phyloP scores from a whole-genome alignment of 2,113 vertebrate genomes.

The Mormyrus lacerda region DNA sequence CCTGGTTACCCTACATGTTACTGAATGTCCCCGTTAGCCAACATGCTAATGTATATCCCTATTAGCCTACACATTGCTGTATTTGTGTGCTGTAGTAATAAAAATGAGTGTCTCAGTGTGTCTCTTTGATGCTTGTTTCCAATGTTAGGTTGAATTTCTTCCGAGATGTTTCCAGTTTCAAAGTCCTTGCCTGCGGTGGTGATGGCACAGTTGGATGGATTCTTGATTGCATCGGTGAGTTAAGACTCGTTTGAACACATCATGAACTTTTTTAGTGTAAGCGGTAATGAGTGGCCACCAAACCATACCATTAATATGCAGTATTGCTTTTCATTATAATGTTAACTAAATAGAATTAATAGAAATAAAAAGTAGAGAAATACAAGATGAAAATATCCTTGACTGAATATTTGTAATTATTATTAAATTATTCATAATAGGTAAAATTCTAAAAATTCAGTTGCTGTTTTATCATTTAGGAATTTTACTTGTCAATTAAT shows the following conservation, averaged over 20 bases:
- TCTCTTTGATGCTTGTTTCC: slow-evolving; percentile 16
- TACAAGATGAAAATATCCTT: background rate
- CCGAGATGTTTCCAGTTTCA: slow-evolving; percentile 81
- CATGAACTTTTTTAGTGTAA: background rate
- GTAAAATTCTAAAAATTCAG: background rate
- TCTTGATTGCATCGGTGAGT: slow-evolving; percentile 88
- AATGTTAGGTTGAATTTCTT: slow-evolving; percentile 86
- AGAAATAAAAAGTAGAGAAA: background rate
- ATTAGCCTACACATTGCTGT: background rate
- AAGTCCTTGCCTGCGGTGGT: slow-evolving; percentile 86
- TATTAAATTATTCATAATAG: background rate
- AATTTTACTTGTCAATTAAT: background rate
- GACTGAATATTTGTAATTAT: background rate
- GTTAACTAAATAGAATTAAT: background rate
- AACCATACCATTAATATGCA: background rate
- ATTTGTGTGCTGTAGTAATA: background rate
- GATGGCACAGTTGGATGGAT: slow-evolving; percentile 95
- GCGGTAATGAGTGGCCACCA: background rate
- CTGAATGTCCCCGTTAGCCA: background rate
- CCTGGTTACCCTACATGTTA: background rate
- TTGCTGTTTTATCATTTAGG: background rate
- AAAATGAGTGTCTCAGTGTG: background rate
- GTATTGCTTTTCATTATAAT: background rate
- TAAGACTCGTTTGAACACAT: background rate
- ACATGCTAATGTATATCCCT: background rate